phyloP scores from a whole-genome alignment of 2,888 invertebrate genomes.

The Ichneumoninae sp. region DNA sequence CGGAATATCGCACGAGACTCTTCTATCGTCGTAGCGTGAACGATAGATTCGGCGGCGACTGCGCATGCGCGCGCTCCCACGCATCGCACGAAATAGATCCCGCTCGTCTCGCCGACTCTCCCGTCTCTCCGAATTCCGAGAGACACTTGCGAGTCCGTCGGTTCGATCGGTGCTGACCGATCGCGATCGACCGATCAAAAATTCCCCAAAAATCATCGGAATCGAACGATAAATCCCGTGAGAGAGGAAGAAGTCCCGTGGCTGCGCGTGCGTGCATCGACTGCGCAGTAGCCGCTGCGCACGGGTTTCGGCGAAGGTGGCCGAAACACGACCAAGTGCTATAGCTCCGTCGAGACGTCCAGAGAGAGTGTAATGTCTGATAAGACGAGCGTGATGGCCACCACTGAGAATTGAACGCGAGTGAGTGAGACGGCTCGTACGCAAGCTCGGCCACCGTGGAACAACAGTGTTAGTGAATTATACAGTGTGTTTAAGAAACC shows the following conservation, averaged over 20 bases:
- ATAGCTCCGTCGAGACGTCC: conserved; percentile 61
- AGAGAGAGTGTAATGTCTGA: conserved; percentile 79
- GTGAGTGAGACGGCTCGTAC: conserved; percentile 19
- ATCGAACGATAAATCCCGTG: neutral
- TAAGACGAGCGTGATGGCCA: conserved; percentile 77
- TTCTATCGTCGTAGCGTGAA: conserved; percentile 16
- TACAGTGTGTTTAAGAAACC: conserved; percentile 1
- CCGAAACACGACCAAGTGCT: conserved; percentile 68
- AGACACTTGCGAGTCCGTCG: neutral
- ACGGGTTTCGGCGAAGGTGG: conserved; percentile 64
- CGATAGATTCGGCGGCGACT: conserved; percentile 28
- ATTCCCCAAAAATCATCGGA: neutral
- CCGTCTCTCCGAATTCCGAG: neutral
- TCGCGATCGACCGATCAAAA: neutral
- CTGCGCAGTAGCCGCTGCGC: conserved; percentile 72
- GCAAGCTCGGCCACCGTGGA: conserved; percentile 1
- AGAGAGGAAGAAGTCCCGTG: conserved; percentile 19
- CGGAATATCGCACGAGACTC: conserved; percentile 14
- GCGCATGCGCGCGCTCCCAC: conserved; percentile 56
- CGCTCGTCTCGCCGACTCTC: neutral
- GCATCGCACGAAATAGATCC: conserved; percentile 11
- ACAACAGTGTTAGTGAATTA: conserved; percentile 30
- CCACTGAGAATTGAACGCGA: conserved; percentile 71
- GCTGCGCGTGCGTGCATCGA: conserved; percentile 41
- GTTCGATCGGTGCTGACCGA: neutral